Evolutionary conservation across 2,797 vertebrate genomes (phyloP), one percentile per base, ranked within the genome.

Genomic region (Telmatherina bonti): DNA sequence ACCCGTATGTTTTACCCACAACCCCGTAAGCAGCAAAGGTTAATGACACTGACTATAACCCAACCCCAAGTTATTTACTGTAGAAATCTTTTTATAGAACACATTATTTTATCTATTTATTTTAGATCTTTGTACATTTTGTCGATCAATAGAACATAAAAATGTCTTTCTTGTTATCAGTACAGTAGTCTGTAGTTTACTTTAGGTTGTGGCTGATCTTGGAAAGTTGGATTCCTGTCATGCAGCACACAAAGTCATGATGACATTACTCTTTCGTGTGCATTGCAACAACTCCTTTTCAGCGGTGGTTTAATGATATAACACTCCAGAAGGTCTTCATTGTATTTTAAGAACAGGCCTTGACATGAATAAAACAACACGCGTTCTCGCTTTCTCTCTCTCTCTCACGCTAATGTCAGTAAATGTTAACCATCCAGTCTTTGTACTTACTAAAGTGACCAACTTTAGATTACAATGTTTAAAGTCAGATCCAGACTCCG

Each of bases 201-300:
- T n/a, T n/a, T n/a, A n/a, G n/a, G n/a, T n/a, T n/a, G n/a, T n/a
- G n/a, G n/a, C n/a, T n/a, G n/a, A n/a, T n/a, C n/a, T n/a, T n/a
- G n/a, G n/a, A n/a, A n/a, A n/a, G n/a, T 31, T 7, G 30, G 20
- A 62, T 47, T 49, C 47, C 30, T 62, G 45, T 58, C 16, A 59
- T 27, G 55, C 12, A 10, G 11, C 47, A 12, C 11, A 20, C 60
- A 27, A 33, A 16, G 31, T 36, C 31, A 45, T 52, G 26, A 9
- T 26, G 3, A 64, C 9, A 36, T 1, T 55, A 63, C 51, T 54
- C 8, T 18, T 31, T 58, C 7, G 18, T 36, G 8, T 51, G 12
- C 13, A 65, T 83, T 71, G 62, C 4, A 35, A 43, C 63, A 67
- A 60, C 72, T 69, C 16, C 47, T n/a, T 63, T 62, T 64, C 22